A percentile compares a stretch with the other conserved stretches of the same genome.
Conservation (phyloP, 2,797 vertebrate species). For the Leucoraja ocellata region DNA sequence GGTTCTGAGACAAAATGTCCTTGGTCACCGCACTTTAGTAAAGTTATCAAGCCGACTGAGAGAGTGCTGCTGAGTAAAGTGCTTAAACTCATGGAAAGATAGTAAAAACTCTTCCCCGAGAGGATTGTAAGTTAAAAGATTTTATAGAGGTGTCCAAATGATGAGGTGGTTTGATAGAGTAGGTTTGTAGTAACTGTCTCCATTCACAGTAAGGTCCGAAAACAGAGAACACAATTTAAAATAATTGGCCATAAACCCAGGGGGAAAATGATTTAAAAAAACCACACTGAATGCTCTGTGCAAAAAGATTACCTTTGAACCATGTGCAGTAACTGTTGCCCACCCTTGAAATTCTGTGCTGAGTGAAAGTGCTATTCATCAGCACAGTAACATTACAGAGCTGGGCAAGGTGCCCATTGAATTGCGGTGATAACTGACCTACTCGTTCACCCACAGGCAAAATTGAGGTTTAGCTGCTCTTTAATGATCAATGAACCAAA, state of each 20-base stretch:
- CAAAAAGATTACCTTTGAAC: not conserved
- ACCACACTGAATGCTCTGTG: not conserved
- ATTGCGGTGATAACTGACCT: not conserved
- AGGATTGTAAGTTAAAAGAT: not conserved
- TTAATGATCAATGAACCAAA: constrained; percentile 34
- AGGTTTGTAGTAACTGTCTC: not conserved
- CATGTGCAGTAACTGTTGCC: not conserved
- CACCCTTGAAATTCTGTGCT: not conserved
- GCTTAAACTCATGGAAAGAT: not conserved
- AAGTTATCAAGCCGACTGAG: not conserved
- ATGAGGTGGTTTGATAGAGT: not conserved
- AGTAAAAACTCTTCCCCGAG: not conserved
- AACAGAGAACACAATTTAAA: not conserved
- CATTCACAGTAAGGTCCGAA: not conserved
- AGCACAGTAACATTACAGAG: not conserved
- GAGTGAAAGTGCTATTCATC: not conserved
- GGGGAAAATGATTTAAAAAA: not conserved
- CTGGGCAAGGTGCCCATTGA: not conserved
- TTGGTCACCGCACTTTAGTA: too few relatives aligned
- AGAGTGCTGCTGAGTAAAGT: not conserved
- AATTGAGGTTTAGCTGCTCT: not conserved
- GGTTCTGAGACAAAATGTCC: too few relatives aligned
- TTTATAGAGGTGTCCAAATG: not conserved
- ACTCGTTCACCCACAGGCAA: not conserved
- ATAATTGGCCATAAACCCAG: not conserved